Evolutionary conservation across 2,113 vertebrate species (phyloP).

Genomic region (Leucosticte australis): DNA sequence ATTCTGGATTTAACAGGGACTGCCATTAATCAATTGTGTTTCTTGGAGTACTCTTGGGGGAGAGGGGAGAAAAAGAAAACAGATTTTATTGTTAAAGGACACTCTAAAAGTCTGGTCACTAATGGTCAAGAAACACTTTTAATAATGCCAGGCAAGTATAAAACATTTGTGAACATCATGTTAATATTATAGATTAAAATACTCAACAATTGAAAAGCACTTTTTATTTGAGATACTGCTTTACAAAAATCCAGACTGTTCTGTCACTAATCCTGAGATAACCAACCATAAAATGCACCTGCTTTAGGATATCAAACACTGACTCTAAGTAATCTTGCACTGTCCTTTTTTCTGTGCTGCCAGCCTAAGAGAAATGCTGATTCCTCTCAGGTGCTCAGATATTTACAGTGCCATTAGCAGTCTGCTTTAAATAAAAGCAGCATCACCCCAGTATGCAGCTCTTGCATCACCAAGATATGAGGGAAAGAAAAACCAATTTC

Average conservation of each 20-base stretch:
- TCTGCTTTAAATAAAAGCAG: neutral
- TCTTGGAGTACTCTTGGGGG: neutral
- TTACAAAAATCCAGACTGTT: neutral
- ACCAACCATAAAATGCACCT: neutral
- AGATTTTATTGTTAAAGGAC: neutral
- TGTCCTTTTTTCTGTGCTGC: neutral
- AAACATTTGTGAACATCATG: neutral
- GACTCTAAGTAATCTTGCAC: neutral
- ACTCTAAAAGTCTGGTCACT: neutral
- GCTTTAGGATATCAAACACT: neutral
- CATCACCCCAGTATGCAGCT: neutral
- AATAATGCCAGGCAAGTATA: neutral
- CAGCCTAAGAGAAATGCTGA: neutral
- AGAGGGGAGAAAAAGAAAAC: neutral
- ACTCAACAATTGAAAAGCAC: neutral
- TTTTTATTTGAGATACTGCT: neutral
- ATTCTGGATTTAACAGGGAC: neutral
- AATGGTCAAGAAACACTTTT: neutral
- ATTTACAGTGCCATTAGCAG: neutral
- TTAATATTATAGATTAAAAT: neutral
- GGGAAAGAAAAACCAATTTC: neutral
- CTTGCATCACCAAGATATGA: neutral
- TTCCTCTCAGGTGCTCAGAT: neutral
- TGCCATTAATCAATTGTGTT: neutral
- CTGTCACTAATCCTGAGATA: neutral